Evolutionary conservation across 1,140 invertebrate species (phyloP).

Genomic region (Teleopsis dalmanni): DNA sequence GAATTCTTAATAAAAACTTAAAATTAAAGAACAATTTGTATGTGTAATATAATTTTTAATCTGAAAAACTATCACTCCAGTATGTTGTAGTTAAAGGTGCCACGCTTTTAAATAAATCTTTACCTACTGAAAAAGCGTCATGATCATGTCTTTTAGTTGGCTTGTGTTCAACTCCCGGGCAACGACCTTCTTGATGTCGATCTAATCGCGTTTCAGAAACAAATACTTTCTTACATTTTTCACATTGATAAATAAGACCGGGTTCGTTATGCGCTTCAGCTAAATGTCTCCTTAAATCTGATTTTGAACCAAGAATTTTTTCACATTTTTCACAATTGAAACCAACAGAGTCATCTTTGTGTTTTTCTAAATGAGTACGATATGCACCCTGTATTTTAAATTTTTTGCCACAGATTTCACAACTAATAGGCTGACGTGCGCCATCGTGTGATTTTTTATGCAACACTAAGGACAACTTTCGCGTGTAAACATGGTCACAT

Average conservation of each 20-base stretch:
- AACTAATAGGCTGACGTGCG: slow-evolving; percentile 43
- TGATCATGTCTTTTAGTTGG: slow-evolving; percentile 8
- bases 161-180: slow-evolving; percentile 4
- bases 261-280: slow-evolving; percentile 30
- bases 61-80: slow-evolving; percentile 47
- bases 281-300: slow-evolving; percentile 33
- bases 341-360: slow-evolving; percentile 25
- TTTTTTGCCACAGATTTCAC: slow-evolving; percentile 39
- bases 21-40: no score
- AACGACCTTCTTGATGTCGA: slow-evolving; percentile 21
- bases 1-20: no score
- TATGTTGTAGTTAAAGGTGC: slow-evolving; percentile 45
- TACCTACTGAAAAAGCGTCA: slow-evolving; percentile 16
- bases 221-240: slow-evolving; percentile 38
- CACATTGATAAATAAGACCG: slow-evolving; percentile 31
- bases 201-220: slow-evolving; percentile 23
- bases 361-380: slow-evolving; percentile 42
- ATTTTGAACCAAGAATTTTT: slow-evolving; percentile 24
- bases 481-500: slow-evolving; percentile 30
- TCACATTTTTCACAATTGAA: slow-evolving; percentile 35
- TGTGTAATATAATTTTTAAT: slow-evolving; percentile 33
- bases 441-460: slow-evolving; percentile 56
- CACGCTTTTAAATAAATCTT: slow-evolving; percentile 45
- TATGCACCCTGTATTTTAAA: slow-evolving; percentile 42
- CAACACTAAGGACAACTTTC: slow-evolving; percentile 44